Conservation (phyloP, 2,113 vertebrate genomes). For the Dascyllus trimaculatus region DNA sequence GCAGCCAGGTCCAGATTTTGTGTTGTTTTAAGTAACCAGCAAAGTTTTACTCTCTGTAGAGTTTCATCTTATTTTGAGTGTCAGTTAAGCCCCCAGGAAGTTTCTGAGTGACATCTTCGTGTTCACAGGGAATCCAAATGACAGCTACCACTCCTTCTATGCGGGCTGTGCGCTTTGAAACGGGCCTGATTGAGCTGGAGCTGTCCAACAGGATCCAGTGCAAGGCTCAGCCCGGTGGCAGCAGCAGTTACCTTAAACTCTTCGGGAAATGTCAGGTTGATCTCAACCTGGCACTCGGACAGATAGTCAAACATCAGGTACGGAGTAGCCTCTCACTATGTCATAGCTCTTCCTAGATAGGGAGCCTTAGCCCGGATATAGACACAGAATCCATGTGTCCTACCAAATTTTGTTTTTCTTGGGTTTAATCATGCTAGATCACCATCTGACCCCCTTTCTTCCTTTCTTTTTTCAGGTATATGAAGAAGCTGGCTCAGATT, state of each 20-base stretch:
- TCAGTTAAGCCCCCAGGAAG: background rate
- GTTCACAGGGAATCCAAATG: conserved; percentile 94
- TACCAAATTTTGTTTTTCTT: background rate
- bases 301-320: conserved; percentile 99
- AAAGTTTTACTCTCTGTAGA: too few relatives aligned
- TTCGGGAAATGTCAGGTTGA: conserved; percentile 99
- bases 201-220: conserved; percentile 98
- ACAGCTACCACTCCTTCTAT: conserved; percentile 98
- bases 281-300: conserved; percentile 95
- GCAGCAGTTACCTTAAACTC: conserved; percentile 97
- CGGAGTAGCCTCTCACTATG: background rate
- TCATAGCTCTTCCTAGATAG: background rate
- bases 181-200: conserved; percentile 96
- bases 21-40: background rate
- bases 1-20: background rate
- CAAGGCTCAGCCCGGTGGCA: conserved; percentile 94
- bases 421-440: background rate
- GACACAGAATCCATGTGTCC: background rate
- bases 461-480: conserved; percentile 89
- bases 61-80: background rate
- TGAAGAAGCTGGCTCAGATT: conserved; percentile 98
- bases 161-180: conserved; percentile 97
- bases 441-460: background rate
- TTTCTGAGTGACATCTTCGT: background rate
- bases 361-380: too few relatives aligned